Conservation (phyloP, 2,113 vertebrate genomes). For the Onychostoma macrolepis region DNA sequence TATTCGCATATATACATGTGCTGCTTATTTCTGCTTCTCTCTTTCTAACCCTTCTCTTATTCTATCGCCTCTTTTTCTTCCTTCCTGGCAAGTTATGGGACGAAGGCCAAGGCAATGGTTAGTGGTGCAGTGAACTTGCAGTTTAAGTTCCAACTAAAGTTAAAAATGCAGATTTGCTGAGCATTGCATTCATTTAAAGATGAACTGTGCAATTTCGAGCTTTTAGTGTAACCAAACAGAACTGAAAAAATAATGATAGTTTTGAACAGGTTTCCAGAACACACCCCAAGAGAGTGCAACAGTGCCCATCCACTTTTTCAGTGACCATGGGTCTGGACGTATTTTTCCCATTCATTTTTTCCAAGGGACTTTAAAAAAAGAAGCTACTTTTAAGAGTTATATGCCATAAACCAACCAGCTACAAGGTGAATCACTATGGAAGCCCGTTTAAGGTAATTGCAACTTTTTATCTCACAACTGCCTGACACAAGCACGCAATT, state of each 20-base stretch:
- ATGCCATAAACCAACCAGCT: too few relatives aligned
- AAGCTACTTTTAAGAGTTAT: too few relatives aligned
- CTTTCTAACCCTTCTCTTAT: conserved; percentile 55
- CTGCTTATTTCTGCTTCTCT: conserved; percentile 70
- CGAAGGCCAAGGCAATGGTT: conserved; percentile 60
- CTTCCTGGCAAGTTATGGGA: conserved; percentile 51
- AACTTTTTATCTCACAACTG: too few relatives aligned
- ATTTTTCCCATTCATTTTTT: background rate
- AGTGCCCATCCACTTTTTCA: background rate
- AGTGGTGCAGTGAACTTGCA: conserved; percentile 53
- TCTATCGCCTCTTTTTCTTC: conserved; percentile 45
- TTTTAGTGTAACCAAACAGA: background rate
- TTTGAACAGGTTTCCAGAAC: background rate
- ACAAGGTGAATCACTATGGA: too few relatives aligned
- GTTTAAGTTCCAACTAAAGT: conserved; percentile 23
- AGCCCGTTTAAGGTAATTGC: too few relatives aligned
- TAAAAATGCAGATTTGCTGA: conserved; percentile 27
- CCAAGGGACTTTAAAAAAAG: background rate
- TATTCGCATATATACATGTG: conserved; percentile 77
- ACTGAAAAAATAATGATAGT: background rate
- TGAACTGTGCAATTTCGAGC: background rate
- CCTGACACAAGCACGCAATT: too few relatives aligned
- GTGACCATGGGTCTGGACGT: background rate
- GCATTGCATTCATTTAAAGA: conserved; percentile 15
- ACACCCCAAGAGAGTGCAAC: background rate